These are phyloP conservation scores for Beroe ovata DNA, from an alignment of 37 sponge, comb jelly and placozoan species.

Conservation along the genomic window DNA sequence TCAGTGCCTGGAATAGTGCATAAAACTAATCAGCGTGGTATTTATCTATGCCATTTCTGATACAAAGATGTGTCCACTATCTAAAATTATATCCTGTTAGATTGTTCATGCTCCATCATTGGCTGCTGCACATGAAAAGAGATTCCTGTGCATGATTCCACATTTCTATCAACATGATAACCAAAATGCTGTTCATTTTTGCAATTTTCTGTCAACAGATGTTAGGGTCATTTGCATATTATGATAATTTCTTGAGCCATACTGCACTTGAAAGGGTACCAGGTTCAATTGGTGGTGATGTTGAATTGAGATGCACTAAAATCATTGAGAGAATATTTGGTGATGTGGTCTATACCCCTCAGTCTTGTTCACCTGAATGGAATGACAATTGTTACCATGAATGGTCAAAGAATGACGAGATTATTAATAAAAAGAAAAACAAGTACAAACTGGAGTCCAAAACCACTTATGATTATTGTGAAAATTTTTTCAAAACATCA, in stretches of 20 bases:
- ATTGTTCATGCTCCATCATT: too few relatives aligned
- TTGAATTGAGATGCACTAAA: conserved; percentile 5
- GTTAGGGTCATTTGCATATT: background rate
- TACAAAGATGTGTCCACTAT: too few relatives aligned
- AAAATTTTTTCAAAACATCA: background rate
- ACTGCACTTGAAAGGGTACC: background rate
- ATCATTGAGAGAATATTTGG: background rate
- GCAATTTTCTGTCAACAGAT: background rate
- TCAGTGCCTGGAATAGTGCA: too few relatives aligned
- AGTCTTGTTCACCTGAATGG: background rate
- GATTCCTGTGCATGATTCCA: too few relatives aligned
- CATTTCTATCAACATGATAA: too few relatives aligned
- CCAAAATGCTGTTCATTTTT: too few relatives aligned
- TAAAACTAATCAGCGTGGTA: too few relatives aligned
- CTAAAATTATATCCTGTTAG: too few relatives aligned
- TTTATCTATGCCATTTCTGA: too few relatives aligned
- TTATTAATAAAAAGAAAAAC: background rate
- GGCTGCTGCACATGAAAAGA: too few relatives aligned
- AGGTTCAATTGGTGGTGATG: background rate
- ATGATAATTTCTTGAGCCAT: background rate
- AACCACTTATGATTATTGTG: background rate
- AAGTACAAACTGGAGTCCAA: background rate
- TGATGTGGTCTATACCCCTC: background rate
- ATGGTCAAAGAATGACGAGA: conserved; percentile 12
- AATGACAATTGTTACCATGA: background rate